A percentile compares a stretch with the other conserved stretches of the same genome.
phyloP scores from a whole-genome alignment of 2,113 vertebrate species.

The Rhabdomys dilectus region DNA sequence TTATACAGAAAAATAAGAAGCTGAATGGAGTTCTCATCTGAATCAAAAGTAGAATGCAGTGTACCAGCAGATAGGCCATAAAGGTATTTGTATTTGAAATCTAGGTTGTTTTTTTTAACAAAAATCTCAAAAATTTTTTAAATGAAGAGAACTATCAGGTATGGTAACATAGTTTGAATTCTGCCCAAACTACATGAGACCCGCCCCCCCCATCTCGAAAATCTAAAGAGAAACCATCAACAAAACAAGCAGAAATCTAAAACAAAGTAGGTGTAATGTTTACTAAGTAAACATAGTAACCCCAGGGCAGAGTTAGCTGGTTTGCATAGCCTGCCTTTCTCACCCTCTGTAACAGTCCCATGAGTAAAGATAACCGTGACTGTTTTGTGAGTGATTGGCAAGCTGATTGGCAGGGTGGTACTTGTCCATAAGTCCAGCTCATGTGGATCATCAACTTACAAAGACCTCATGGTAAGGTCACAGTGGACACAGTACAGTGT shows the following conservation, averaged over 20 bases:
- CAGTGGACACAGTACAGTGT: background rate
- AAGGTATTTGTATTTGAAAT: background rate
- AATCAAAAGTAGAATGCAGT: background rate
- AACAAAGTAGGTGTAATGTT: background rate
- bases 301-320: background rate
- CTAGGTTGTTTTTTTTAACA: background rate
- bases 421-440: background rate
- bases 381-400: background rate
- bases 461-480: background rate
- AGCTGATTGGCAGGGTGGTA: background rate
- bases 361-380: background rate
- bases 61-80: too few species aligned
- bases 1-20: background rate
- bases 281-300: background rate
- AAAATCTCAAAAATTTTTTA: background rate
- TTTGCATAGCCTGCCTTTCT: background rate
- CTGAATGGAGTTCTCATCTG: background rate
- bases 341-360: background rate
- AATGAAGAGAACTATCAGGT: background rate
- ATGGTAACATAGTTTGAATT: background rate
- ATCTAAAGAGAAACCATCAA: background rate
- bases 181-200: too few species aligned
- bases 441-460: background rate
- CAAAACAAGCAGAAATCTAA: background rate
- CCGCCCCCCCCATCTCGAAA: background rate